Percentiles rank a stretch among this genome's conserved stretches.
phyloP scores from a whole-genome alignment of 2,113 vertebrate species.

The Jaculus jaculus region DNA sequence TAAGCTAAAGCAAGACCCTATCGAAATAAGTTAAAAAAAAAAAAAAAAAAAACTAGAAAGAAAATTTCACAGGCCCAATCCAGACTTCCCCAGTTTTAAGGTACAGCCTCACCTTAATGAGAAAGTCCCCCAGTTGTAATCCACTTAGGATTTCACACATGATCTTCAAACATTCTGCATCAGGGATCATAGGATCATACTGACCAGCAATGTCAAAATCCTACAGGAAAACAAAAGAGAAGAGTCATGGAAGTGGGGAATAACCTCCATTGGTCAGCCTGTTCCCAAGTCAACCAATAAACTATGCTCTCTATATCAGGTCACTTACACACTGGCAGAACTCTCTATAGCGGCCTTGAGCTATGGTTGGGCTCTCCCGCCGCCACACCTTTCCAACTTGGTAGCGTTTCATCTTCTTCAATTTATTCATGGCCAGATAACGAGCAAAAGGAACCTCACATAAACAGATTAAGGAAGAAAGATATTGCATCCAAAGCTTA shows the following conservation, averaged over 20 bases:
- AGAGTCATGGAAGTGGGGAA: background rate
- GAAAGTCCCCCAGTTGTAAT: constrained; percentile 91
- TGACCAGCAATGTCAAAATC: constrained; percentile 97
- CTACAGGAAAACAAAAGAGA: constrained; percentile 79
- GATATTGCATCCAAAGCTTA: background rate
- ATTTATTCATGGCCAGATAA: constrained; percentile 95
- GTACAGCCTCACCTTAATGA: constrained; percentile 89
- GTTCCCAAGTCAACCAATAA: background rate
- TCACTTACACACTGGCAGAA: constrained; percentile 97
- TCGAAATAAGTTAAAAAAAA: too few relatives aligned
- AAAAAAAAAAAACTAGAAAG: constrained; percentile 33
- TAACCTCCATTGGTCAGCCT: background rate
- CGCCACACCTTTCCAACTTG: constrained; percentile 95
- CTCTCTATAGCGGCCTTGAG: constrained; percentile 92
- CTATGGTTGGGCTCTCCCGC: constrained; percentile 92
- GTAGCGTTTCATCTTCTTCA: constrained; percentile 94
- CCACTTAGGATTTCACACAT: constrained; percentile 92
- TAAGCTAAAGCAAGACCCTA: too few relatives aligned
- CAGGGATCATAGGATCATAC: constrained; percentile 96
- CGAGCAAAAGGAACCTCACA: constrained; percentile 93
- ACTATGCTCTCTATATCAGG: background rate
- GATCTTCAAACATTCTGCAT: constrained; percentile 96
- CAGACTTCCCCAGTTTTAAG: background rate
- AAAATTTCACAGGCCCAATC: constrained; percentile 21
- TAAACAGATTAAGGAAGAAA: constrained; percentile 84